Base-by-base conservation (phyloP, 2,797 vertebrate genomes). In the Micromesistius poutassou region DNA sequence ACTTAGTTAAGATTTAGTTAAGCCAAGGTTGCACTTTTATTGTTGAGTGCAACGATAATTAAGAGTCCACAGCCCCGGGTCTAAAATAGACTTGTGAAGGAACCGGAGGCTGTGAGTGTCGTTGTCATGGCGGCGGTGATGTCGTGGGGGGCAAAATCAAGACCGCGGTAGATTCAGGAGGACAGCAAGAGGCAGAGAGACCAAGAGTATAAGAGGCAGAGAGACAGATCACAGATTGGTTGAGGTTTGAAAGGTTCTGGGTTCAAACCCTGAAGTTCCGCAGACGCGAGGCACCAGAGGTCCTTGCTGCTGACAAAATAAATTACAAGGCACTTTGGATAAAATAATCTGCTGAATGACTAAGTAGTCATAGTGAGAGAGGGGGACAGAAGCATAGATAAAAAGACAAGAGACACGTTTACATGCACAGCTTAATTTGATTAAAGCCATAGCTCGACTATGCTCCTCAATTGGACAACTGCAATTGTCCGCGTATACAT, bases 61-160 rank as follows among this genome's bases (percentile, higher is more conserved):
- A 71, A 73, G 31, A 40, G 55, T 75, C 80, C 75, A 83, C 72
- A 80, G 71, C 71, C n/a, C 78, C 74, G 76, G 73, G 7, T 74
- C 80, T 50, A 84, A 84, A 90, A 89, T 84, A 85, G 88, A 87
- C 84, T 89, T 80, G 86, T 88, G 83, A 90, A 88, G 73, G 81
- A 84, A 81, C 80, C 74, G 77, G 42, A 77, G 79, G 83, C 74
- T 83, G 78, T 1, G 81, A 77, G 83, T 81, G 87, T 82, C 85
- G 93, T 93, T 91, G 93, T 93, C 92, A 92, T 91, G 90, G 92
- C 91, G 91, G 87, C 90, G 9, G 78, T 72, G 85, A 89, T 85
- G 90, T 89, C 81, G 79, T 84, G 82, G 79, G 84, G 86, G 85
- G 79, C 81, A 81, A 75, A 84, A 89, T 92, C 88, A 90, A 88